Conservation (phyloP, 1,140 invertebrate species). For the Anastrepha ludens region DNA sequence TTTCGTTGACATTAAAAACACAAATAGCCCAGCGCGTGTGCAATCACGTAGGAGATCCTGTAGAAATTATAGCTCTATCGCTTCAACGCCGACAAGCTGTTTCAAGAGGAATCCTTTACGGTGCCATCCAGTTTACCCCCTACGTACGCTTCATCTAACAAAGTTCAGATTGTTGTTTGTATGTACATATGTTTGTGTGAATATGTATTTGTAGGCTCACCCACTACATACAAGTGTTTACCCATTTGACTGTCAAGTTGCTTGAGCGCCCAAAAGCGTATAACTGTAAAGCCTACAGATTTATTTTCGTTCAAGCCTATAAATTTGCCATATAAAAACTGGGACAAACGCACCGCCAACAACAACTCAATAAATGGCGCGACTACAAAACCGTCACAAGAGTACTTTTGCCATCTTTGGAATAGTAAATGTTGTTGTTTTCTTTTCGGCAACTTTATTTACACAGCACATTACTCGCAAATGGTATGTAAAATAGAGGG, state of each 20-base stretch:
- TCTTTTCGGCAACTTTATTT: slow-evolving; percentile 50
- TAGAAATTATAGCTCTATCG: slow-evolving; percentile 38
- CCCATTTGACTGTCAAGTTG: background rate
- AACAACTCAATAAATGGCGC: background rate
- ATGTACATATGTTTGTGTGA: too few relatives aligned
- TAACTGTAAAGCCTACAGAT: slow-evolving; percentile 60
- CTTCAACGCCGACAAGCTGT: background rate
- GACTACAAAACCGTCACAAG: background rate
- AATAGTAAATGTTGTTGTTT: background rate
- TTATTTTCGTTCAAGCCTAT: slow-evolving; percentile 73
- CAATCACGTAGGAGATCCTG: slow-evolving; percentile 49
- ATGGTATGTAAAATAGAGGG: slow-evolving; percentile 25
- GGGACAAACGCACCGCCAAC: slow-evolving; percentile 58
- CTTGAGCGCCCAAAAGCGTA: background rate
- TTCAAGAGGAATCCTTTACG: background rate
- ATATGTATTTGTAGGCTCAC: background rate
- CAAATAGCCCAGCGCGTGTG: slow-evolving; percentile 15
- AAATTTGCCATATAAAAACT: slow-evolving; percentile 72
- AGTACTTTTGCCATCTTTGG: background rate
- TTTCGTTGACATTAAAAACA: slow-evolving; percentile 17
- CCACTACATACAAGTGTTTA: background rate
- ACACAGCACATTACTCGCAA: slow-evolving; percentile 32
- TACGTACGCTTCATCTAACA: too few relatives aligned
- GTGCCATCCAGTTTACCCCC: background rate
- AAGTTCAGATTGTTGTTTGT: too few relatives aligned